These are phyloP conservation scores for Drosophila affinis DNA, from an alignment of 2,888 invertebrate genomes.

Conservation along the genomic window DNA sequence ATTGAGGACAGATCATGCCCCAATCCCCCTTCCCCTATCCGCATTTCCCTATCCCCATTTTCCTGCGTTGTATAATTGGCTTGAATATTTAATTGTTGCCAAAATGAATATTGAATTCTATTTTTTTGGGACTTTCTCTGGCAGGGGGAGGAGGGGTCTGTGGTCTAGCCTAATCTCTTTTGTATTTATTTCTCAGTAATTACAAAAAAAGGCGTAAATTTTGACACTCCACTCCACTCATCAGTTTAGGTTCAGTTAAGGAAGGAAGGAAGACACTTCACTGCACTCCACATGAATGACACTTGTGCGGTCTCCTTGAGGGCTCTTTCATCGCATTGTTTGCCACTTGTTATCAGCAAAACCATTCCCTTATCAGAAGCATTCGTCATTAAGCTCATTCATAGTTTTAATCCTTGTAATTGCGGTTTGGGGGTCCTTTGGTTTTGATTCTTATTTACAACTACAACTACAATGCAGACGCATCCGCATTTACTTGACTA, in stretches of 20 bases:
- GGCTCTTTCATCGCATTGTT: too few relatives aligned
- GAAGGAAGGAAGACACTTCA: not conserved
- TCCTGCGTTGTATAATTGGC: slow-evolving; percentile 56
- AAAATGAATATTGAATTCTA: slow-evolving; percentile 34
- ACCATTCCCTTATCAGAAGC: too few relatives aligned
- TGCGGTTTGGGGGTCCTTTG: not conserved
- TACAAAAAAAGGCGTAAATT: too few relatives aligned
- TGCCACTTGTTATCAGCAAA: too few relatives aligned
- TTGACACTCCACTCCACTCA: not conserved
- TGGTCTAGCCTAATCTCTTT: not conserved
- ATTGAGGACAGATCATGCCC: not conserved
- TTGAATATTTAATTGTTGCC: slow-evolving; percentile 69
- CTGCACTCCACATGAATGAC: slow-evolving; percentile 19
- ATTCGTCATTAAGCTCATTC: not conserved
- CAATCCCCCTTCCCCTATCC: not conserved
- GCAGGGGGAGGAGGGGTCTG: not conserved
- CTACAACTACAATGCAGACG: slow-evolving; percentile 24
- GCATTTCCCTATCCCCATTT: too few relatives aligned
- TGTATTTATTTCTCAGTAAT: not conserved
- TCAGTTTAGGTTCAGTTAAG: not conserved
- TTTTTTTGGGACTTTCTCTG: not conserved
- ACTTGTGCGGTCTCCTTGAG: too few relatives aligned
- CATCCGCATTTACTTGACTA: not conserved
- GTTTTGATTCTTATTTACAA: slow-evolving; percentile 17
- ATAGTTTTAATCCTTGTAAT: slow-evolving; percentile 19